Conservation (phyloP, 2,888 invertebrate genomes). For the Nemoura dubitans region DNA sequence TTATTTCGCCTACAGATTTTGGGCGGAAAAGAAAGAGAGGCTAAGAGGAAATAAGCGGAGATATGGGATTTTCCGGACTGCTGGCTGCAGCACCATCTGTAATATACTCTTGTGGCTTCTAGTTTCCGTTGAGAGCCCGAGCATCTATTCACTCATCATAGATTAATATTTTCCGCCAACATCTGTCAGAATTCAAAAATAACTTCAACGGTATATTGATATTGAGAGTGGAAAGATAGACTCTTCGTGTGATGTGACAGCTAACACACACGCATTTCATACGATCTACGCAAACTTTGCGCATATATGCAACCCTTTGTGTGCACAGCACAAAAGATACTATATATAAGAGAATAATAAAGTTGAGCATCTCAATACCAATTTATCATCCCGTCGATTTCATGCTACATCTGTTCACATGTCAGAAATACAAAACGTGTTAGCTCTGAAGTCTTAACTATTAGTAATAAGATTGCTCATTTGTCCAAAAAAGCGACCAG, state of each 20-base stretch:
- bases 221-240: not conserved
- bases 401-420: not conserved
- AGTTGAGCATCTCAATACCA: not conserved
- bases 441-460: not conserved
- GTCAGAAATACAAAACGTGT: not conserved
- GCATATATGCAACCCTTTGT: too few species aligned
- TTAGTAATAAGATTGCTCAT: not conserved
- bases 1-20: not conserved
- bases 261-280: not conserved
- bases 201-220: not conserved
- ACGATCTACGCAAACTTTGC: too few species aligned
- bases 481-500: not conserved
- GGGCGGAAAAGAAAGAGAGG: not conserved
- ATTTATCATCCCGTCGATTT: not conserved
- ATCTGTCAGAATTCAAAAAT: constrained; percentile 3
- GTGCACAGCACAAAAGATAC: too few species aligned
- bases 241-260: not conserved
- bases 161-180: not conserved
- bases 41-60: not conserved
- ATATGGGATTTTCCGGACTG: not conserved
- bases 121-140: not conserved
- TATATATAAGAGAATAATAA: not conserved
- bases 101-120: not conserved
- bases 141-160: not conserved
- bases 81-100: not conserved